phyloP scores from a whole-genome alignment of 2,888 invertebrate species.

The Artemia sinica region DNA sequence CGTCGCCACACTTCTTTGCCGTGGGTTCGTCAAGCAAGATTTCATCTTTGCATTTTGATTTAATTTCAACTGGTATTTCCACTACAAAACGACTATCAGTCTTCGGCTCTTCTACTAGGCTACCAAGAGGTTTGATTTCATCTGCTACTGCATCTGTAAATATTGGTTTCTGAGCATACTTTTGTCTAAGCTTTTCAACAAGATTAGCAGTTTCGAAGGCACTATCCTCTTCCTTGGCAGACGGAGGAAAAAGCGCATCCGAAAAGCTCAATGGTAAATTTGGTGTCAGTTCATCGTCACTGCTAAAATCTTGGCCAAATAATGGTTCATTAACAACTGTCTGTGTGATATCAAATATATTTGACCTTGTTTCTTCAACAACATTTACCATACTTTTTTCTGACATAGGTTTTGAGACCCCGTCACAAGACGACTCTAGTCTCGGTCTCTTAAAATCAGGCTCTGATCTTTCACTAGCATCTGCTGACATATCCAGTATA shows the following conservation, averaged over 20 bases:
- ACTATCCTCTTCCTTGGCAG: constrained; percentile 62
- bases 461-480: constrained; percentile 22
- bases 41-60: background rate
- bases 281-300: constrained; percentile 26
- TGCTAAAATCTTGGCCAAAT: constrained; percentile 33
- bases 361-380: background rate
- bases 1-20: background rate
- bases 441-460: constrained; percentile 26
- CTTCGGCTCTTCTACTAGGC: background rate
- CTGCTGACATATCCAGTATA: background rate
- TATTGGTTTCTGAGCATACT: constrained; percentile 47
- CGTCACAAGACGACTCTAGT: constrained; percentile 23
- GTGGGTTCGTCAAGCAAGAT: background rate
- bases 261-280: constrained; percentile 45
- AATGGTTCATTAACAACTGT: constrained; percentile 41
- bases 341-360: background rate
- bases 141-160: constrained; percentile 23
- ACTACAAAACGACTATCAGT: background rate
- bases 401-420: background rate
- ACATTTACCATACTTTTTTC: background rate
- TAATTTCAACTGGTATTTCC: constrained; percentile 14
- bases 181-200: constrained; percentile 61
- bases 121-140: background rate
- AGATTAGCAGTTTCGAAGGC: constrained; percentile 64
- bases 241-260: constrained; percentile 49